phyloP scores from a whole-genome alignment of 2,888 invertebrate genomes.

The Hoplodrina ambigua region DNA sequence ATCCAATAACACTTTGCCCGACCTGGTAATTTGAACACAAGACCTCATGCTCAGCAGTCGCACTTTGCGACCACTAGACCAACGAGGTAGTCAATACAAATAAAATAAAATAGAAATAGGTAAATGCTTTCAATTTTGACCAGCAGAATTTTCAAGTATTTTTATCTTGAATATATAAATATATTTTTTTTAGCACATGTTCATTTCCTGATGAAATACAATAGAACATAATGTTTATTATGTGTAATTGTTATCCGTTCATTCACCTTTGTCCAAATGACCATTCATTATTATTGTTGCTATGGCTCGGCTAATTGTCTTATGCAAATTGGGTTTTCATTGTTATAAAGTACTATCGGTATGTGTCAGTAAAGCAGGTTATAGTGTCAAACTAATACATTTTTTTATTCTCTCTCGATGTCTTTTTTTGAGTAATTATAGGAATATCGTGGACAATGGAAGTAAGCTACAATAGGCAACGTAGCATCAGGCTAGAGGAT shows the following conservation, averaged over 20 bases:
- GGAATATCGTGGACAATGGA: background rate
- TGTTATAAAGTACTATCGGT: background rate
- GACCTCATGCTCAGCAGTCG: no score
- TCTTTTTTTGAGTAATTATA: background rate
- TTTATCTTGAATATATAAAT: no score
- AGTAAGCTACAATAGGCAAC: background rate
- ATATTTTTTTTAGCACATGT: no score
- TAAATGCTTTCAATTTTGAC: no score
- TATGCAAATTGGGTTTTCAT: conserved; percentile 1
- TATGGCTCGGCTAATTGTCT: background rate
- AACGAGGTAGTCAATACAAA: no score
- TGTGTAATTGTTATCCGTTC: background rate
- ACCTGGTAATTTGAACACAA: no score
- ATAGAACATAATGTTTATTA: background rate
- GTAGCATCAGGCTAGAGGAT: no score
- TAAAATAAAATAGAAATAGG: no score
- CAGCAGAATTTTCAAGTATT: no score
- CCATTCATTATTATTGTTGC: background rate
- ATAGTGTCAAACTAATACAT: background rate
- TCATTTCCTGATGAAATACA: no score
- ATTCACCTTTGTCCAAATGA: background rate
- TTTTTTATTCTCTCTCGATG: background rate
- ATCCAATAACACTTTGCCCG: no score
- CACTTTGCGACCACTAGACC: no score
- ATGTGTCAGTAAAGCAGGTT: background rate